Evolutionary conservation across 1,140 invertebrate species (phyloP).

Genomic region (Lepidurus packardi): DNA sequence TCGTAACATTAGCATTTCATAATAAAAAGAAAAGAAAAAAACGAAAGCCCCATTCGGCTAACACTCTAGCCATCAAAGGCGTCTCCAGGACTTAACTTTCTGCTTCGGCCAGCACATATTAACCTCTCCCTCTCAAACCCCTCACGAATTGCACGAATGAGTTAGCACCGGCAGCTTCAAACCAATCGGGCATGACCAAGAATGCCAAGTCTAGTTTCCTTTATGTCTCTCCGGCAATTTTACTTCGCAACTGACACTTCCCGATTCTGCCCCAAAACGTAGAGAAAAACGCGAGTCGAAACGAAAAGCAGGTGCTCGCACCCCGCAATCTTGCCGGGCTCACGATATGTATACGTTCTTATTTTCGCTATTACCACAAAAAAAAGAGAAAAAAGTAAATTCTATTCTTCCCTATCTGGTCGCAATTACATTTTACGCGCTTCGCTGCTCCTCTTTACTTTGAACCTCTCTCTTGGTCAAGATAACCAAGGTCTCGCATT

Average conservation of each 20-base stretch:
- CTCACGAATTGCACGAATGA: too few species aligned
- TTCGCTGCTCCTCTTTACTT: too few species aligned
- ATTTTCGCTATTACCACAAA: too few species aligned
- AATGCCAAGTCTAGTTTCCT: neutral
- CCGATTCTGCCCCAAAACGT: too few species aligned
- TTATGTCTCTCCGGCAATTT: neutral
- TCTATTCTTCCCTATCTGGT: too few species aligned
- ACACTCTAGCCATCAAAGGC: neutral
- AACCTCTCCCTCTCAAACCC: neutral
- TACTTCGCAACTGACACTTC: too few species aligned
- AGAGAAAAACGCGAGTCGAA: too few species aligned
- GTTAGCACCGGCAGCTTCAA: neutral
- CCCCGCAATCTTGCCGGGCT: neutral
- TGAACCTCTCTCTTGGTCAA: too few species aligned
- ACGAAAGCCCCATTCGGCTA: neutral
- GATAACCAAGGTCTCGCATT: too few species aligned
- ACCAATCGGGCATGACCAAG: neutral
- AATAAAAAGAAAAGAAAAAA: neutral
- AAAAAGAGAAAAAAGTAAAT: too few species aligned
- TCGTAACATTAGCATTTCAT: conserved; percentile 12
- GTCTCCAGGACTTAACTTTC: neutral
- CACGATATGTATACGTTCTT: neutral
- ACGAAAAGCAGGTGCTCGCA: neutral
- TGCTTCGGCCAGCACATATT: neutral
- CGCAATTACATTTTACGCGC: too few species aligned